These are phyloP conservation scores for Rhinogobio ventralis DNA, from an alignment of 2,797 vertebrate species.

Conservation along the genomic window DNA sequence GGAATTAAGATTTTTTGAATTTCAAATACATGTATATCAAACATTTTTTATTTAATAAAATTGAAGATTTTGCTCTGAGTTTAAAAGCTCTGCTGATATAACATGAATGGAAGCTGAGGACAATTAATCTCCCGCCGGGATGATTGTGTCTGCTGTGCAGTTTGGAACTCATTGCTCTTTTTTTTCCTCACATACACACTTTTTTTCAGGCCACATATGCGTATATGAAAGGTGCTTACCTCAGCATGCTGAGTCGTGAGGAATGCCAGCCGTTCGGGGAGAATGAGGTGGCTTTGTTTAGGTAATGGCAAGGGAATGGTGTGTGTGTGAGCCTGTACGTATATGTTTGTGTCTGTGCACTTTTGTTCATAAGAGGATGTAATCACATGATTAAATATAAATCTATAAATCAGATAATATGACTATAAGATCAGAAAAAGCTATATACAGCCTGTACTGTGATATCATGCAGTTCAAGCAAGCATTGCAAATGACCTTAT, in stretches of 20 bases:
- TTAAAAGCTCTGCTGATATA: constrained; percentile 7
- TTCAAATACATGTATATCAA: not conserved
- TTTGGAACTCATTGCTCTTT: constrained; percentile 35
- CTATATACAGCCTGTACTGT: not conserved
- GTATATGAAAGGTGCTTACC: constrained; percentile 98
- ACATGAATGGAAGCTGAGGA: constrained; percentile 19
- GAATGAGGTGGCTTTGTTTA: constrained; percentile 87
- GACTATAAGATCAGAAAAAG: not conserved
- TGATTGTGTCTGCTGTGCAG: constrained; percentile 54
- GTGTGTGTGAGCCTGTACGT: not conserved
- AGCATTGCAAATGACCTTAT: not conserved
- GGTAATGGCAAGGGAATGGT: constrained; percentile 74
- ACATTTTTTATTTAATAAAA: not conserved
- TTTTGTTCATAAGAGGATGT: not conserved
- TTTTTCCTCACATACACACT: not conserved
- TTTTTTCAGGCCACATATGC: constrained; percentile 88
- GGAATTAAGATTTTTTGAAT: not conserved
- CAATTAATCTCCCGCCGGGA: constrained; percentile 18
- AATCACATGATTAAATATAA: constrained; percentile 8
- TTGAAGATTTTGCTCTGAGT: not conserved
- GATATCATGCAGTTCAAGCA: not conserved
- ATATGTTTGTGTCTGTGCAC: not conserved
- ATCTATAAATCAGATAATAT: not conserved
- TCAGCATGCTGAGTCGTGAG: constrained; percentile 92
- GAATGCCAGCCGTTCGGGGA: constrained; percentile 92